Evolutionary conservation across 1,140 invertebrate species (phyloP).

Genomic region (Dysdera silvatica): DNA sequence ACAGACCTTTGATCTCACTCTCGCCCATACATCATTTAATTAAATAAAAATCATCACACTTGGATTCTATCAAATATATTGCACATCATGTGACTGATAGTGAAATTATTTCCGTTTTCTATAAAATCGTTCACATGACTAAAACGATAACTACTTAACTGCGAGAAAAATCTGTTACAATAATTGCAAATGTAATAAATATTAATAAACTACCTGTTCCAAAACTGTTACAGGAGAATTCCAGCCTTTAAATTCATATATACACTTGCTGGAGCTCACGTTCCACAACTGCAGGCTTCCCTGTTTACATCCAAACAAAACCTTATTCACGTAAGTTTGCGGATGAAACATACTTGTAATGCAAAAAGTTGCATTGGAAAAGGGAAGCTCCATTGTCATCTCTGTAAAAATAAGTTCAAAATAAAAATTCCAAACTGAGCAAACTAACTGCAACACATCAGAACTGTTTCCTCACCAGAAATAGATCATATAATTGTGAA

Average conservation of each 20-base stretch:
- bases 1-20: too few relatives aligned
- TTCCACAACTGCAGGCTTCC: slow-evolving; percentile 86
- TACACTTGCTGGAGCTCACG: slow-evolving; percentile 62
- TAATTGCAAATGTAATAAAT: neutral
- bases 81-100: too few relatives aligned
- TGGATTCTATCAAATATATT: too few relatives aligned
- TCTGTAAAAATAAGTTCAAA: slow-evolving; percentile 51
- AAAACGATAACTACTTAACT: too few relatives aligned
- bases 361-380: slow-evolving; percentile 58
- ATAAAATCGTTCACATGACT: too few relatives aligned
- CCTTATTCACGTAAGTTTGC: slow-evolving; percentile 86
- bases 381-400: slow-evolving; percentile 2
- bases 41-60: too few relatives aligned
- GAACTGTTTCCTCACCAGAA: too few relatives aligned
- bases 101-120: too few relatives aligned
- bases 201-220: slow-evolving; percentile 49
- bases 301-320: slow-evolving; percentile 82
- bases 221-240: slow-evolving; percentile 58
- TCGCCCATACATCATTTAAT: too few relatives aligned
- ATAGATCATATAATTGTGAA: too few relatives aligned
- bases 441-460: too few relatives aligned
- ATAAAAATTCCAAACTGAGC: neutral
- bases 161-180: too few relatives aligned
- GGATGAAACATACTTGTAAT: slow-evolving; percentile 78
- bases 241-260: slow-evolving; percentile 78